phyloP scores from a whole-genome alignment of 2,113 vertebrate species.

The Oophaga pumilio region DNA sequence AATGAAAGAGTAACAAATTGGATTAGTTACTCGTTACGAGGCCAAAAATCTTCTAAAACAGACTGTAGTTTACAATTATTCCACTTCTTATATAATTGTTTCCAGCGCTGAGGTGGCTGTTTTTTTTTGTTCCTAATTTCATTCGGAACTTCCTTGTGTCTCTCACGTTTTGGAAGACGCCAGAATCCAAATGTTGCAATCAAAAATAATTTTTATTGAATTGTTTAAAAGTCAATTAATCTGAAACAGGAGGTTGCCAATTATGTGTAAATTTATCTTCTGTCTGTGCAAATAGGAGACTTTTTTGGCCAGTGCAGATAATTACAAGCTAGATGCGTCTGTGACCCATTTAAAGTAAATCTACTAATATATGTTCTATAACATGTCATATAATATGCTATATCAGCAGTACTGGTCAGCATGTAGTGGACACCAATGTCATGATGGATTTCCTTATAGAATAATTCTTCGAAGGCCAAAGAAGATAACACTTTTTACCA shows the following conservation, averaged over 20 bases:
- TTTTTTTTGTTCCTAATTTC: background rate
- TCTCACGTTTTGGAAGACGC: background rate
- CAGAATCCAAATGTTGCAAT: background rate
- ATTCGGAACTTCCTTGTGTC: background rate
- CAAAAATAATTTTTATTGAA: too few species aligned
- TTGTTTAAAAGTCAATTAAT: background rate
- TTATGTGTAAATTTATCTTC: background rate
- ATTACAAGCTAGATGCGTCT: too few species aligned
- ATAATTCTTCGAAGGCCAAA: too few species aligned
- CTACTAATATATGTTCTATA: too few species aligned
- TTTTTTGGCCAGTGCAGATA: too few species aligned
- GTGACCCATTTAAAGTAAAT: too few species aligned
- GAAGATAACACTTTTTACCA: too few species aligned
- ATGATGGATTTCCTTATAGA: too few species aligned
- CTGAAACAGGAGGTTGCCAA: background rate
- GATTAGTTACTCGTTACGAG: conserved; percentile 32
- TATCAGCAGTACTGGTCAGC: too few species aligned
- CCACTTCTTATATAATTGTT: conserved; percentile 16
- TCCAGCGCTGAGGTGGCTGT: conserved; percentile 7
- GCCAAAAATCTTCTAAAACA: conserved; percentile 38
- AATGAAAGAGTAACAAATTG: conserved; percentile 47
- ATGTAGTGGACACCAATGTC: too few species aligned
- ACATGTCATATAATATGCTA: too few species aligned
- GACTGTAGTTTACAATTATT: conserved; percentile 14
- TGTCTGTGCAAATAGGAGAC: too few species aligned